These are phyloP conservation scores for Chymomyza amoena DNA, from an alignment of 2,888 invertebrate genomes.

Conservation along the genomic window DNA sequence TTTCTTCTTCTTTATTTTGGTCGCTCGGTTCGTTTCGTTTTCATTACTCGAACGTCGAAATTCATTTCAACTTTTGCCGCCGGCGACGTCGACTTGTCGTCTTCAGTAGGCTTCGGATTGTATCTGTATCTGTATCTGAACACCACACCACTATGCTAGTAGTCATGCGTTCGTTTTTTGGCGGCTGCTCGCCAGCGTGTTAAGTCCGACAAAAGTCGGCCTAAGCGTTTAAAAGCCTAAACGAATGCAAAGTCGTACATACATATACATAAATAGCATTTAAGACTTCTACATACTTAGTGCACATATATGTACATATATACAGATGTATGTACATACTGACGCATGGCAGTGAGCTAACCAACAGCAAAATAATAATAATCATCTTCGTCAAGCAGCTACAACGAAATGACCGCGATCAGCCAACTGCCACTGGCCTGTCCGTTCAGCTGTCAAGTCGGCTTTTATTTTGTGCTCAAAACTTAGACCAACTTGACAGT, in stretches of 20 bases:
- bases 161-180: constrained; percentile 29
- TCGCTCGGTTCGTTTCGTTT: constrained; percentile 68
- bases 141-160: background rate
- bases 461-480: constrained; percentile 71
- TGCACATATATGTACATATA: background rate
- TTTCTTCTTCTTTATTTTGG: constrained; percentile 12
- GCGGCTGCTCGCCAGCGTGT: constrained; percentile 44
- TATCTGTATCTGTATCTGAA: background rate
- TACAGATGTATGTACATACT: constrained; percentile 7
- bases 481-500: constrained; percentile 69
- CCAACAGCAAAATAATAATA: constrained; percentile 58
- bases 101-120: background rate
- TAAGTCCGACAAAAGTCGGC: constrained; percentile 68
- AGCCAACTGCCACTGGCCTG: constrained; percentile 10
- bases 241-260: constrained; percentile 54
- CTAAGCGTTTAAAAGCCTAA: constrained; percentile 71
- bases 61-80: constrained; percentile 68
- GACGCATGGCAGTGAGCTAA: constrained; percentile 42
- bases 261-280: background rate
- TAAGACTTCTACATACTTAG: background rate
- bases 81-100: constrained; percentile 35
- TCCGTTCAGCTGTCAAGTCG: constrained; percentile 65
- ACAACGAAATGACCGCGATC: constrained; percentile 1
- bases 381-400: constrained; percentile 39
- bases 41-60: constrained; percentile 69